These are phyloP conservation scores for Brachyhypopomus occidentalis DNA, from an alignment of 2,113 vertebrate genomes.

Conservation along the genomic window DNA sequence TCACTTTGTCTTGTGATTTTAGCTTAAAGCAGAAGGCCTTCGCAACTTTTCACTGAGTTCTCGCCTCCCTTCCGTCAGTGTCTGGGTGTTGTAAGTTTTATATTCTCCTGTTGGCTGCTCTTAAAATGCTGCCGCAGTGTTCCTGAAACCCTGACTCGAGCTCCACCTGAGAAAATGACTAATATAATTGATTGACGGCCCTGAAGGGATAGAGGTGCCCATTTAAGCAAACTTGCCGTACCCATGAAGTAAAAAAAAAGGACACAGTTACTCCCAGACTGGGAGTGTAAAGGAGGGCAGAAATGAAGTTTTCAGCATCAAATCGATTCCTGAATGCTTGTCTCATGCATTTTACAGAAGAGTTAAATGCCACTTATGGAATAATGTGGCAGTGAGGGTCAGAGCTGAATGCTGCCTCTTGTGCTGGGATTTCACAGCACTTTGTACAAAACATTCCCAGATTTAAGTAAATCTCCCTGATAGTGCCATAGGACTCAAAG, in stretches of 20 bases:
- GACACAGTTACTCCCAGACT: slow-evolving; percentile 53
- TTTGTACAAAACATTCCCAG: slow-evolving; percentile 59
- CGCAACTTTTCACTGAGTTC: slow-evolving; percentile 36
- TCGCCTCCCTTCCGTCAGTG: slow-evolving; percentile 57
- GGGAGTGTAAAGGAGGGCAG: slow-evolving; percentile 61
- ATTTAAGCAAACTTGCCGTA: slow-evolving; percentile 69
- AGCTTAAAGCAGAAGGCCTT: not conserved
- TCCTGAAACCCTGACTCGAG: slow-evolving; percentile 53
- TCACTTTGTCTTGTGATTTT: slow-evolving; percentile 13
- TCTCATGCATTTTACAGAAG: slow-evolving; percentile 75
- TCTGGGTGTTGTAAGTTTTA: slow-evolving; percentile 59
- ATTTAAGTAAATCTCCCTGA: slow-evolving; percentile 61
- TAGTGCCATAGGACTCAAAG: slow-evolving; percentile 53
- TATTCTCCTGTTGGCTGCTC: slow-evolving; percentile 28
- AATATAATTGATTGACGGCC: slow-evolving; percentile 71
- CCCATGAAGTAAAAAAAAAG: slow-evolving; percentile 57
- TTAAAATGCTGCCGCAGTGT: slow-evolving; percentile 61
- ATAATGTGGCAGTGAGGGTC: slow-evolving; percentile 63
- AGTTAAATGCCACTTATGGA: slow-evolving; percentile 69
- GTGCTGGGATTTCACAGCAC: slow-evolving; percentile 60
- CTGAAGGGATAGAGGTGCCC: slow-evolving; percentile 58
- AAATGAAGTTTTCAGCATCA: slow-evolving; percentile 66
- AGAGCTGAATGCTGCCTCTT: slow-evolving; percentile 50
- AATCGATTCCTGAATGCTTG: slow-evolving; percentile 67
- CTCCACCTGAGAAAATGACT: slow-evolving; percentile 65